Evolutionary conservation across 2,888 invertebrate genomes (phyloP), one percentile per base, ranked within the genome.

Genomic region (Epistrophella euchroma): DNA sequence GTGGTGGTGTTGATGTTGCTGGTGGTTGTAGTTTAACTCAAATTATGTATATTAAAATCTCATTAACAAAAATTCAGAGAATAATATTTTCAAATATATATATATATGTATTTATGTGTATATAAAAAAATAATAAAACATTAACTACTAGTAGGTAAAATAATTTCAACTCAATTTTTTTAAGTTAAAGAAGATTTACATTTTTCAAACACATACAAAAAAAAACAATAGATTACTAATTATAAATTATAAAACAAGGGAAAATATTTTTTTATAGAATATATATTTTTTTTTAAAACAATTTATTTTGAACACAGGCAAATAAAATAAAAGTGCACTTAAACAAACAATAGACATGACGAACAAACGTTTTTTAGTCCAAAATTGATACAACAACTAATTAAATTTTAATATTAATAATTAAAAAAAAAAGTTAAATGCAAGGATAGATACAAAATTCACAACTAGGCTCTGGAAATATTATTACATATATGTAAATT

Each of bases 391-490:
- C 58, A 80, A 80, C 66, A 72, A 80, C 47, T 76, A 80, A 80
- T 72, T 68, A 75, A 76, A 75, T 75, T 60, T 75, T 28, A 52
- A 56, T 84, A 43, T 32, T 75, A 60, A 76, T 47, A 66, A 66
- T 40, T 50, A 66, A 66, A 66, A 74, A 56, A 78, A 70, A 37
- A 37, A 55, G 35, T 32, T 68, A 86, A 86, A 77, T 86, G 86
- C 82, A 70, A 73, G 68, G 66, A 68, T 58, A 55, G 64, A 66
- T 72, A 80, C 40, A 73, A 83, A 72, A 43, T 76, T 72, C 80
- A 80, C 75, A 85, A 76, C 52, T 72, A 86, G 82, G 73, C 85
- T 86, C 85, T 81, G 85, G 81, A 86, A 86, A 86, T 50, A 71
- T 68, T 68, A 37, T 52, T 25, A 68, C 9, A n/a, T 60, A 22